Base-by-base conservation (phyloP, 2,797 vertebrate genomes). In the Sebastes alutus region DNA sequence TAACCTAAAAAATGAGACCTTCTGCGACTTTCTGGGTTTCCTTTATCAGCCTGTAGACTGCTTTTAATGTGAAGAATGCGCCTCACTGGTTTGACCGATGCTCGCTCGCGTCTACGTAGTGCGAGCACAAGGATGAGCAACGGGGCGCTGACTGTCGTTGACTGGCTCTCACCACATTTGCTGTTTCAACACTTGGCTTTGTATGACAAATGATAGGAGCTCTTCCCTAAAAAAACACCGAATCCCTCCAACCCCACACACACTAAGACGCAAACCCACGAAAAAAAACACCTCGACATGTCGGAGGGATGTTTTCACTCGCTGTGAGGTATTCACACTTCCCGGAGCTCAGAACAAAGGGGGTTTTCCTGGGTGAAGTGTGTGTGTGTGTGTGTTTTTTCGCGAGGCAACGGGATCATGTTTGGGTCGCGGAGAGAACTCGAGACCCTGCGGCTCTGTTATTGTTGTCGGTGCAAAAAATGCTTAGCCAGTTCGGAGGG, bases 351-450 rank as follows among this genome's bases (percentile, higher is more conserved):
- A 46, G 75, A 75, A 77, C 75, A 90, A 84, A 35, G 38, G 75
- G 77, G 63, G 35, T 49, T 89, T 88, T 86, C 83, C 78, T 83
- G 71, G 32, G 68, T 72, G 72, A 78, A 58, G 63, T 78, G 30
- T 87, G 75, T 64, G 55, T 38, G 52, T 72, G 69, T 66, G 78
- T 38, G 12, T 38, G 35, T 38, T 13, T 84, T 27, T 80, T 29
- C 63, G 63, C 1, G 4, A 74, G 70, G 60, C 55, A 72, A 23
- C 6, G 0, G 80, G 87, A 76, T 94, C 87, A 82, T 66, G 42
- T 88, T 83, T 76, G 55, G 81, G 86, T 87, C 85, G 81, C 7
- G 2, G 9, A 3, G 63, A 84, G 72, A 89, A 90, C 71, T 66
- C 61, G 80, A 93, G 72, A 86, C 66, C 69, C 82, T 68, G 64